Base-by-base conservation (phyloP, 2,113 vertebrate species). In the Reinhardtius hippoglossoides region DNA sequence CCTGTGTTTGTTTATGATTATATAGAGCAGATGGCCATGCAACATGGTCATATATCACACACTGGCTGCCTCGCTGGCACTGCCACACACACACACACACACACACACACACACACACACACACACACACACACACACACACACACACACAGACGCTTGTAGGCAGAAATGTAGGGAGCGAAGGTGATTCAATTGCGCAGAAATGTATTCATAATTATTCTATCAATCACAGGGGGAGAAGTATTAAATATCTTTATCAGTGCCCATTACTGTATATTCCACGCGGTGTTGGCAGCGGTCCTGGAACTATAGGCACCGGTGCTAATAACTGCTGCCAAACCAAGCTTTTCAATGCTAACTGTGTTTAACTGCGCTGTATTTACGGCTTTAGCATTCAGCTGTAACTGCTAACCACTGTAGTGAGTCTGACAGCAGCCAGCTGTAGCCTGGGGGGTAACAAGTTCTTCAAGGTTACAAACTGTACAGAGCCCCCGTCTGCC, bases 1-100 rank as follows among this genome's bases (percentile, higher is more conserved):
- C 79, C 90, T 85, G 84, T 71, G 44, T 91, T 92, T 94, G 91
- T 88, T 90, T 91, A 90, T 85, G 86, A 82, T 90, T 92, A 88
- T 89, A 87, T 77, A 86, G 84, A 94, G 92, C 94, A 95, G 94
- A 94, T 94, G 94, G 92, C 78, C 77, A 24, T 84, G 78, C 91
- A 89, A 88, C 87, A 89, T 88, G 92, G 88, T 91, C 91, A 61
- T 84, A 89, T 91, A 89, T 92, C 89, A 78, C 84, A 80, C 84
- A 76, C 83, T 67, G 77, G 62, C 76, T 75, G 84, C 74, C 70
- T 67, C 16, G 24, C 79, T 81, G 82, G 77, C 79, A 83, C 77
- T 66, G 67, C 75, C 83, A 71, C 64, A 76, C 76, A 78, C 62
- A 67, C 62, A 66, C 44, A 55, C 65, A 24, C 24, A 24, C 83